Evolutionary conservation across 64 coral and sea anemone genomes (phyloP).

Genomic region (Stichodactyla mertensii): DNA sequence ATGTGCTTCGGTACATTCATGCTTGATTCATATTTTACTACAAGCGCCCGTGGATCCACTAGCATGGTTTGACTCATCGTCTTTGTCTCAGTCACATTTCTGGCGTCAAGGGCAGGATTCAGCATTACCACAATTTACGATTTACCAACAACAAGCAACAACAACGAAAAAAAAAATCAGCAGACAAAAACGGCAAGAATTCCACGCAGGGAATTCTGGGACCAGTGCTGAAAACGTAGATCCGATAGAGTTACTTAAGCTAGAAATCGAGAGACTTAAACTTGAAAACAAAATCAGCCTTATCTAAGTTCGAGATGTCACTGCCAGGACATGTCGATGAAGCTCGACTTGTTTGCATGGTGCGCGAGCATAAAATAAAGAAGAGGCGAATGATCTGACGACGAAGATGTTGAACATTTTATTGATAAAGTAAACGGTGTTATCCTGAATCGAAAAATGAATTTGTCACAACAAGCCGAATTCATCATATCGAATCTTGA

Average conservation of each 20-base stretch:
- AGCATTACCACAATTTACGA: neutral
- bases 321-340: neutral
- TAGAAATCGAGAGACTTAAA: neutral
- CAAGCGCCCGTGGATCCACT: too few species aligned
- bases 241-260: neutral
- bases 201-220: neutral
- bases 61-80: neutral
- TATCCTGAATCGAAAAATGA: neutral
- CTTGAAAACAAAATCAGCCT: neutral
- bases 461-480: neutral
- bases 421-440: slow-evolving; percentile 2
- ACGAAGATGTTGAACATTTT: slow-evolving; percentile 1
- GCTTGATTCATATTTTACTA: too few species aligned
- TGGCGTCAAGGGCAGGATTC: neutral
- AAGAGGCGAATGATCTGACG: neutral
- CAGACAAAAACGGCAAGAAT: neutral
- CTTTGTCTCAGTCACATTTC: neutral
- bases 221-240: neutral
- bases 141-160: neutral
- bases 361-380: neutral
- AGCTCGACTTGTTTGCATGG: neutral
- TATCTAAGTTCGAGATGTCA: neutral
- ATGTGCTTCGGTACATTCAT: too few species aligned
- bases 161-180: neutral
- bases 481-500: neutral